phyloP scores from a whole-genome alignment of 2,888 invertebrate species.

The Troilus luridus region DNA sequence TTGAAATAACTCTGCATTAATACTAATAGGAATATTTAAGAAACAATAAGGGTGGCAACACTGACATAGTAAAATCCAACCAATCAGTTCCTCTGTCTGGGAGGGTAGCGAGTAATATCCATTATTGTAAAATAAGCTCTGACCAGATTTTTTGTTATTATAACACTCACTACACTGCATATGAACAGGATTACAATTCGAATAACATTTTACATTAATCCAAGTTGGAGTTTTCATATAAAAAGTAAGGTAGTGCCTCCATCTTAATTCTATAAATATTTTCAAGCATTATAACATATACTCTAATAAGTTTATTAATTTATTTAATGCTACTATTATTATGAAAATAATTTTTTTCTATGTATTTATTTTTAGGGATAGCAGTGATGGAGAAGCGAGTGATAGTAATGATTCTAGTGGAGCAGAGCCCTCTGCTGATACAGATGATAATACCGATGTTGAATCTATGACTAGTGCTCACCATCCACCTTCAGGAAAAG shows the following conservation, averaged over 20 bases:
- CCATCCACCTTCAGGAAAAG: slow-evolving; percentile 65
- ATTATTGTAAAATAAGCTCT: too few species aligned
- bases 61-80: too few species aligned
- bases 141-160: too few species aligned
- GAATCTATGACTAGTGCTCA: slow-evolving; percentile 67
- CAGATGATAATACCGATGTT: slow-evolving; percentile 68
- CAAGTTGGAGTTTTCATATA: too few species aligned
- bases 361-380: slow-evolving; percentile 69
- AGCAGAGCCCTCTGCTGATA: slow-evolving; percentile 68
- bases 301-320: not conserved
- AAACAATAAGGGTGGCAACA: too few species aligned
- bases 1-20: too few species aligned
- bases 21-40: too few species aligned
- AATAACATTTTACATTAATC: not conserved
- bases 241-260: too few species aligned
- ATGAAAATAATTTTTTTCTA: not conserved
- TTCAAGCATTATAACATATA: not conserved
- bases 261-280: not conserved
- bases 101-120: too few species aligned
- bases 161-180: too few species aligned
- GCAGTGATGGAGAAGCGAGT: slow-evolving; percentile 73
- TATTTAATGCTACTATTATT: not conserved
- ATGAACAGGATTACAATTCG: not conserved
- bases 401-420: slow-evolving; percentile 71
- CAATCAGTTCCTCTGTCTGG: too few species aligned